Percentiles rank a stretch among this genome's conserved stretches.
Conservation (phyloP, 2,888 invertebrate species). For the Trichopria drosophilae region DNA sequence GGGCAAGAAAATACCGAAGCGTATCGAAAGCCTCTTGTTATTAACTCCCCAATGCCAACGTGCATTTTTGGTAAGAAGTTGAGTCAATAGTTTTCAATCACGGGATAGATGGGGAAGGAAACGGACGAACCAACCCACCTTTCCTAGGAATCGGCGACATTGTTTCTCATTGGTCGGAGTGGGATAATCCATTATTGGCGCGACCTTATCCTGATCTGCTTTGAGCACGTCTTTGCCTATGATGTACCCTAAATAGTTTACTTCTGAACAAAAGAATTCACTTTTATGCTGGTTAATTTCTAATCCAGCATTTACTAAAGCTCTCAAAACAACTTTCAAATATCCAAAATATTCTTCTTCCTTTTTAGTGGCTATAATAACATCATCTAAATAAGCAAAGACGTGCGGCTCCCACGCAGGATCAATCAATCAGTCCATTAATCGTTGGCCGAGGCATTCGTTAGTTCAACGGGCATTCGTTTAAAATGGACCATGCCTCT, state of each 20-base stretch:
- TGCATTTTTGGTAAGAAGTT: too few relatives aligned
- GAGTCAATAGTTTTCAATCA: too few relatives aligned
- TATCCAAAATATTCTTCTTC: constrained; percentile 26
- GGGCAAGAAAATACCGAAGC: too few relatives aligned
- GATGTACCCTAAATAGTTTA: constrained; percentile 43
- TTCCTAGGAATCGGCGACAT: too few relatives aligned
- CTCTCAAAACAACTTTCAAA: constrained; percentile 1
- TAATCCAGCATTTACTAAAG: constrained; percentile 19
- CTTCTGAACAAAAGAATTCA: constrained; percentile 29
- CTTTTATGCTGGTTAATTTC: constrained; percentile 29
- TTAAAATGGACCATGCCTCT: constrained; percentile 32
- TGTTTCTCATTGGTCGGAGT: too few relatives aligned
- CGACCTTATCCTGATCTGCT: too few relatives aligned
- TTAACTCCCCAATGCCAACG: too few relatives aligned
- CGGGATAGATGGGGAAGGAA: too few relatives aligned
- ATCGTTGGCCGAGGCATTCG: constrained; percentile 30
- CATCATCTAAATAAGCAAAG: constrained; percentile 31
- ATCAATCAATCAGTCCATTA: constrained; percentile 35
- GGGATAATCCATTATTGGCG: too few relatives aligned
- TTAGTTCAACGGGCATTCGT: constrained; percentile 19
- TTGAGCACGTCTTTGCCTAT: too few relatives aligned
- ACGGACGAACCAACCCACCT: too few relatives aligned
- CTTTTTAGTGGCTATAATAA: constrained; percentile 24
- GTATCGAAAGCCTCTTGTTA: too few relatives aligned
- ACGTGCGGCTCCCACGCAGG: constrained; percentile 28